These are phyloP conservation scores for Lysiphlebus fabarum DNA, from an alignment of 1,140 invertebrate species.

Conservation along the genomic window DNA sequence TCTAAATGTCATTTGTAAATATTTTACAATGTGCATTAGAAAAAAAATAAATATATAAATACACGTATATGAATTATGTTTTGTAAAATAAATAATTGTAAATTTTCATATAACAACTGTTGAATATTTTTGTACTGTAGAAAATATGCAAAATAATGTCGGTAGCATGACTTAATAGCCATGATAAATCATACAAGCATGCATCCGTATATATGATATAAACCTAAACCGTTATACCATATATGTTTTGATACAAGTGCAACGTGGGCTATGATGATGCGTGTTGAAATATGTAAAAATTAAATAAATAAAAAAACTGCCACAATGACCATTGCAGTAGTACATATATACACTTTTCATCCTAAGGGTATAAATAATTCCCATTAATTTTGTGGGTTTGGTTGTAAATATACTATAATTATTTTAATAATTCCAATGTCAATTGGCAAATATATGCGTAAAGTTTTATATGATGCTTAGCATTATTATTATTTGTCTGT, in stretches of 20 bases:
- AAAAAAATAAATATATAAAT: too few species aligned
- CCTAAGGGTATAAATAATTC: constrained; percentile 34
- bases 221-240: constrained; percentile 17
- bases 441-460: constrained; percentile 28
- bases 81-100: too few species aligned
- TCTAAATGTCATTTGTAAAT: too few species aligned
- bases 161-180: constrained; percentile 17
- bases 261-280: constrained; percentile 6
- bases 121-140: constrained; percentile 13
- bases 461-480: too few species aligned
- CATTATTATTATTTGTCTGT: too few species aligned
- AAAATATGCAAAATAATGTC: constrained; percentile 15
- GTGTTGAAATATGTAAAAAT: not conserved
- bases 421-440: constrained; percentile 40
- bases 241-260: constrained; percentile 3
- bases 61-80: too few species aligned
- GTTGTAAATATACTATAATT: constrained; percentile 36
- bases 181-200: constrained; percentile 22
- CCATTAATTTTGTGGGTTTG: constrained; percentile 39
- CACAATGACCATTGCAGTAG: not conserved
- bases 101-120: too few species aligned
- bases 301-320: constrained; percentile 8
- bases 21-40: too few species aligned
- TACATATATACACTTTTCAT: constrained; percentile 11
- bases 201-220: constrained; percentile 16